Base-by-base conservation (phyloP, 2,888 invertebrate genomes). In the Melinaea menophilus region DNA sequence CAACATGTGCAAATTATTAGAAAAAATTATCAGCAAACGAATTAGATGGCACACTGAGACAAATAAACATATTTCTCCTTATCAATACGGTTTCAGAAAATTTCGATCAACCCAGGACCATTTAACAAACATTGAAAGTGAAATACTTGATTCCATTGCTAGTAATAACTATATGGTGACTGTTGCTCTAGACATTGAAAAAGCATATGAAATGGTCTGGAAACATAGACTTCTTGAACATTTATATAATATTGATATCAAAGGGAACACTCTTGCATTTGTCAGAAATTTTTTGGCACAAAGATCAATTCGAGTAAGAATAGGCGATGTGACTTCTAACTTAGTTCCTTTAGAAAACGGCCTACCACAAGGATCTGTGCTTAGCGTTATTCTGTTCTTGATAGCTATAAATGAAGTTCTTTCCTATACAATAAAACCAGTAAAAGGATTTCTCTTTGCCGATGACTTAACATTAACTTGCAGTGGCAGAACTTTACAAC, bases 191-290 rank as follows among this genome's bases (percentile, higher is more conserved):
- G 68, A 68, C 56, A 58, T 70, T 11, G 69, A 66, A 55, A 68
- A 70, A 48, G 63, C 67, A 12, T 67, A 67, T 47, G 67, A 67
- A 63, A 67, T 67, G 67, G 65, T 68, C 5, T 70, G 70, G 70
- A 67, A 65, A 65, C 62, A 64, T n/a, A 58, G 66, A 58, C 64
- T 69, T 35, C 7, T 66, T 7, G 12, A 2, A 41, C 5, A 48
- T 33, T 45, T 63, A 55, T 37, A 66, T 34, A n/a, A 60, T 4
- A 37, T 59, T 41, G 51, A 56, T 47, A 46, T 66, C 7, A 57
- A 63, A 41, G 66, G 66, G 2, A 63, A 66, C 46, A 41, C 31
- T 33, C 51, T 66, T 12, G 63, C 66, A 4, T 66, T 63, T 41
- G 54, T 60, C 2, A 55, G 31, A 48, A 66, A 66, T 34, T 63